Base-by-base conservation (phyloP, 2,113 vertebrate genomes). In the Anoplopoma fimbria region DNA sequence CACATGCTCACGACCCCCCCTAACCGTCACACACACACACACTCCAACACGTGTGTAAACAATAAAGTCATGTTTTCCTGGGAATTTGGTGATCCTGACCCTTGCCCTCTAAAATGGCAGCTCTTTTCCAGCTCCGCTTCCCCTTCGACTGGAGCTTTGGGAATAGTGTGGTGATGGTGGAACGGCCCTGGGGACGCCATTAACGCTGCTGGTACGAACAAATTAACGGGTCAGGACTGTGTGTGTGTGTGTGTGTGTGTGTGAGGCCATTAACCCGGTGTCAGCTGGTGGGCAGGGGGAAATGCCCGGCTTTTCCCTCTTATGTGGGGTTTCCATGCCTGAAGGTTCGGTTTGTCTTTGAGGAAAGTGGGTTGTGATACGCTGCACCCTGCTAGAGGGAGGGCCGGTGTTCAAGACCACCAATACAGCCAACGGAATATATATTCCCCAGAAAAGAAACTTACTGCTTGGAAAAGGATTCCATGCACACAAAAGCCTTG, bases 51-150 rank as follows among this genome's bases (percentile, higher is more conserved):
- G 64, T 90, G 89, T 87, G 62, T 73, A 81, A 93, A 93, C 86
- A 90, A 12, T 84, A 88, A 81, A 80, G 79, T 89, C 87, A 91
- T 70, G 36, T 87, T 91, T 93, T 93, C 89, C 85, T 67, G 69
- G 19, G 71, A 82, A 83, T 85, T 73, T 58, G 75, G 81, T 0
- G 71, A 33, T 87, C 60, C 77, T 75, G 89, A 89, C 88, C 89
- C 25, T 77, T 89, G 85, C 62, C 90, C 87, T 78, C 60, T 74
- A 38, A 79, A 79, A 69, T 87, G 74, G 78, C 84, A 76, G 76
- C 77, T 88, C 74, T 88, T n/a, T 92, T 92, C 89, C 91, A 88
- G 74, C 77, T 57, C 67, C 25, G 55, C 42, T 78, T 65, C 62
- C 36, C 29, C 53, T 42, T n/a, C 6, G 17, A 55, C 25, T 3